Evolutionary conservation across 2,888 invertebrate species (phyloP).

Genomic region (Ormyrus pomaceus): DNA sequence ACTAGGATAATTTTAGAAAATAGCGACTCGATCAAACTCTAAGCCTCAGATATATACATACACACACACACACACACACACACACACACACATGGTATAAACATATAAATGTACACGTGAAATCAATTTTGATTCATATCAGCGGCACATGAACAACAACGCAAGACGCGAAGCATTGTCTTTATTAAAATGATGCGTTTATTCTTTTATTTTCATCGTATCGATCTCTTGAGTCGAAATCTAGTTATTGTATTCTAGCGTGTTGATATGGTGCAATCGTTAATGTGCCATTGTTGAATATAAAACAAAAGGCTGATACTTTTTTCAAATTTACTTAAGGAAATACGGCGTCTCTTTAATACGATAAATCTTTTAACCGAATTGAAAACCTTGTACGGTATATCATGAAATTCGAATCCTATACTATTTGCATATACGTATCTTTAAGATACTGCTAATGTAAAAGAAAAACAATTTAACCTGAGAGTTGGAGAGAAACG

Average conservation of each 20-base stretch:
- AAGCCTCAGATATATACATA: constrained; percentile 17
- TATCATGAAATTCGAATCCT: constrained; percentile 24
- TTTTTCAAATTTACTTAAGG: constrained; percentile 46
- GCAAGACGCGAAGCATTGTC: not conserved
- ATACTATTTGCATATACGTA: constrained; percentile 29
- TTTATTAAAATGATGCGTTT: not conserved
- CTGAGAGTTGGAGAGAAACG: constrained; percentile 12
- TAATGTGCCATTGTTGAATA: constrained; percentile 6
- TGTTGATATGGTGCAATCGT: constrained; percentile 30
- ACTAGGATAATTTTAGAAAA: constrained; percentile 12
- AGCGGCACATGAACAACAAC: constrained; percentile 10
- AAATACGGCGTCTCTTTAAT: constrained; percentile 21
- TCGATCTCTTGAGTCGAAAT: constrained; percentile 24
- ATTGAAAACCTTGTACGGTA: constrained; percentile 35
- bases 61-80: too few relatives aligned
- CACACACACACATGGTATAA: too few relatives aligned
- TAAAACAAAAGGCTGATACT: constrained; percentile 54
- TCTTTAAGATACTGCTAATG: constrained; percentile 34
- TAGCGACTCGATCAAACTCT: constrained; percentile 51
- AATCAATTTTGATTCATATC: constrained; percentile 15
- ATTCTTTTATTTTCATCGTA: constrained; percentile 4
- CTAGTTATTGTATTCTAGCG: constrained; percentile 23
- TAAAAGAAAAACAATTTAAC: constrained; percentile 11
- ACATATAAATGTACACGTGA: not conserved
- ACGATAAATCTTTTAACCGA: constrained; percentile 40